These are phyloP conservation scores for Agrochola circellaris DNA, from an alignment of 2,888 invertebrate genomes.

Conservation along the genomic window DNA sequence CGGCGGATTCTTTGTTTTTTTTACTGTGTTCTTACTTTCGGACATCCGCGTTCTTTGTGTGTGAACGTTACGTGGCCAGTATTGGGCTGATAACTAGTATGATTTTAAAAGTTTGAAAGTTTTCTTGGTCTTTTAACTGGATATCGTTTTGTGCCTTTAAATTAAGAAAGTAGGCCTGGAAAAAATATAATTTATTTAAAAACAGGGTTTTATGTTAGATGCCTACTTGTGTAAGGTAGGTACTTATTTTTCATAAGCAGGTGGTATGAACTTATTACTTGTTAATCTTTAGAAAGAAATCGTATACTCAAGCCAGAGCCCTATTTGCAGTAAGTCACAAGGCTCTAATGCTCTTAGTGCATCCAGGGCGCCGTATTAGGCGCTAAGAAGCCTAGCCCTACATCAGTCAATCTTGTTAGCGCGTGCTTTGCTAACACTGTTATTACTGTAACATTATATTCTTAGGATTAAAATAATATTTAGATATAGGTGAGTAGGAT, in stretches of 20 bases:
- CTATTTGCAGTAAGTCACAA: slow-evolving; percentile 76
- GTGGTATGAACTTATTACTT: slow-evolving; percentile 7
- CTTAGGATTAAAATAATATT: slow-evolving; percentile 60
- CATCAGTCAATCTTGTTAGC: slow-evolving; percentile 84
- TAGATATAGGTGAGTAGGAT: slow-evolving; percentile 43
- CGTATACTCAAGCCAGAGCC: slow-evolving; percentile 61
- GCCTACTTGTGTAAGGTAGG: neutral
- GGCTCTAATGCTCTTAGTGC: slow-evolving; percentile 84
- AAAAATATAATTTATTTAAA: neutral
- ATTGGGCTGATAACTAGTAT: neutral
- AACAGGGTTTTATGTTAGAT: neutral
- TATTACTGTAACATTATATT: slow-evolving; percentile 70
- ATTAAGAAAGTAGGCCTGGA: neutral
- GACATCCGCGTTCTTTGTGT: slow-evolving; percentile 1
- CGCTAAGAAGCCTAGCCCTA: slow-evolving; percentile 86
- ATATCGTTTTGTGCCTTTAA: neutral
- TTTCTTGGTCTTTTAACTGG: neutral
- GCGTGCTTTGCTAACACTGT: slow-evolving; percentile 74
- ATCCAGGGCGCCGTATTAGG: slow-evolving; percentile 85
- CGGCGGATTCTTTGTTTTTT: neutral
- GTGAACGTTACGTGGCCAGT: neutral
- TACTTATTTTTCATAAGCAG: neutral
- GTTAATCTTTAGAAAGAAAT: slow-evolving; percentile 48
- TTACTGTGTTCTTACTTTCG: neutral
- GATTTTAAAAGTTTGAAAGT: neutral